Evolutionary conservation across 1,140 invertebrate genomes (phyloP).

Genomic region (Sinella curviseta): DNA sequence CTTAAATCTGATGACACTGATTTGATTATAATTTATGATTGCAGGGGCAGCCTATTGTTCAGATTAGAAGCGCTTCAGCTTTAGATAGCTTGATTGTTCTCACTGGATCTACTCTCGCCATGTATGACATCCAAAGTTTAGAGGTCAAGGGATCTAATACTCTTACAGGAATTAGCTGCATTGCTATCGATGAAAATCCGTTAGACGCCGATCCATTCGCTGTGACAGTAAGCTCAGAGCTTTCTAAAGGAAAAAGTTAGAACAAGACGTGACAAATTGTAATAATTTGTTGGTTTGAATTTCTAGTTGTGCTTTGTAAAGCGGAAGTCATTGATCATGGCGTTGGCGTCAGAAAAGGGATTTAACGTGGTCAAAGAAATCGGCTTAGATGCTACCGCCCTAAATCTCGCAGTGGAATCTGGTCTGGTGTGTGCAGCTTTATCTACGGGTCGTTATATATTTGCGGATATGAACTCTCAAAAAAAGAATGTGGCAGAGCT

Average conservation of each 20-base stretch:
- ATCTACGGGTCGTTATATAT: conserved; percentile 39
- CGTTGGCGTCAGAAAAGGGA: conserved; percentile 42
- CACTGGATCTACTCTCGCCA: conserved; percentile 35
- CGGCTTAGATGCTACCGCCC: conserved; percentile 35
- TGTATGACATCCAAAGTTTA: conserved; percentile 45
- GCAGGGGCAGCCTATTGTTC: conserved; percentile 40
- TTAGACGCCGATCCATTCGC: conserved; percentile 41
- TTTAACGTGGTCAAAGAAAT: conserved; percentile 42
- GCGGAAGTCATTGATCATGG: conserved; percentile 39
- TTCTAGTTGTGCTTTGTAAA: conserved; percentile 42
- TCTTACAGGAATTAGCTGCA: conserved; percentile 30
- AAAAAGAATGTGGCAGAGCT: conserved; percentile 38
- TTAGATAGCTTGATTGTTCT: conserved; percentile 45
- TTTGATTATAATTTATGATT: background rate
- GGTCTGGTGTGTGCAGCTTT: conserved; percentile 46
- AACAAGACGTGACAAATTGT: background rate
- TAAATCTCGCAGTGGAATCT: conserved; percentile 39
- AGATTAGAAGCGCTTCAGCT: conserved; percentile 45
- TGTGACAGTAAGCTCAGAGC: conserved; percentile 32
- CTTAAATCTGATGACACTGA: background rate
- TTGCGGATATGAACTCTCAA: conserved; percentile 38
- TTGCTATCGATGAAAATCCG: conserved; percentile 49
- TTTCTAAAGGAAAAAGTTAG: background rate
- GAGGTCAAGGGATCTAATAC: conserved; percentile 43
- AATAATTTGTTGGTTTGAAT: background rate